Evolutionary conservation across 2,888 invertebrate genomes (phyloP).

Genomic region (Ormyrus pomaceus): DNA sequence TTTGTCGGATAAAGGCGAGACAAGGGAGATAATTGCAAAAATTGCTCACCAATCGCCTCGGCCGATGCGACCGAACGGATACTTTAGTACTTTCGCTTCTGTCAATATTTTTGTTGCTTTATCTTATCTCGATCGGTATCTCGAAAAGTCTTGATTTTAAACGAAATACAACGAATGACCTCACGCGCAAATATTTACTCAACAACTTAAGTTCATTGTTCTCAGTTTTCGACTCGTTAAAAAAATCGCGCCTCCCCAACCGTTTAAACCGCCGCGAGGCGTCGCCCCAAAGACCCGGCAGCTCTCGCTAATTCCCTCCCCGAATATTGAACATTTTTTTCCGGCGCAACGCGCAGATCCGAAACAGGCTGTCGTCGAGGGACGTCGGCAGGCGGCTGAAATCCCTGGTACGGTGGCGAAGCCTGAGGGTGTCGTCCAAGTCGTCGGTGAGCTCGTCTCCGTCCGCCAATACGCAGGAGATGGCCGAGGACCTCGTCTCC

Average conservation of each 20-base stretch:
- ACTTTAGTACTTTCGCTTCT: background rate
- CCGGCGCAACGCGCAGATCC: slow-evolving; percentile 25
- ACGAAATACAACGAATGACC: background rate
- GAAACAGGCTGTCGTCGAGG: slow-evolving; percentile 38
- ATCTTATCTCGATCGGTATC: slow-evolving; percentile 16
- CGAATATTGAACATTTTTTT: background rate
- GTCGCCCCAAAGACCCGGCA: background rate
- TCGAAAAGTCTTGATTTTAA: background rate
- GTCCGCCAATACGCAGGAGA: too few relatives aligned
- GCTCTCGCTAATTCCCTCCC: background rate
- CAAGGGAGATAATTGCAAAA: slow-evolving; percentile 15
- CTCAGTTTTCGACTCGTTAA: background rate
- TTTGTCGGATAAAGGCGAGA: slow-evolving; percentile 16
- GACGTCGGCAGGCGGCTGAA: slow-evolving; percentile 13
- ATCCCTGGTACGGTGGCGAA: slow-evolving; percentile 33
- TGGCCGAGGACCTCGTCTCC: slow-evolving; percentile 9
- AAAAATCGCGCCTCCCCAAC: too few relatives aligned
- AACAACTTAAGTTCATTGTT: background rate
- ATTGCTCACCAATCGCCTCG: background rate
- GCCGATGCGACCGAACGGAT: slow-evolving; percentile 2
- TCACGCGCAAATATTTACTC: background rate
- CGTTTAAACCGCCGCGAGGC: too few relatives aligned
- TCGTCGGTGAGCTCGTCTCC: background rate
- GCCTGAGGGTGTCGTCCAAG: background rate
- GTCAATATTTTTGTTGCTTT: background rate